These are phyloP conservation scores for Stenodera caucasica DNA, from an alignment of 2,888 invertebrate genomes.

Conservation along the genomic window DNA sequence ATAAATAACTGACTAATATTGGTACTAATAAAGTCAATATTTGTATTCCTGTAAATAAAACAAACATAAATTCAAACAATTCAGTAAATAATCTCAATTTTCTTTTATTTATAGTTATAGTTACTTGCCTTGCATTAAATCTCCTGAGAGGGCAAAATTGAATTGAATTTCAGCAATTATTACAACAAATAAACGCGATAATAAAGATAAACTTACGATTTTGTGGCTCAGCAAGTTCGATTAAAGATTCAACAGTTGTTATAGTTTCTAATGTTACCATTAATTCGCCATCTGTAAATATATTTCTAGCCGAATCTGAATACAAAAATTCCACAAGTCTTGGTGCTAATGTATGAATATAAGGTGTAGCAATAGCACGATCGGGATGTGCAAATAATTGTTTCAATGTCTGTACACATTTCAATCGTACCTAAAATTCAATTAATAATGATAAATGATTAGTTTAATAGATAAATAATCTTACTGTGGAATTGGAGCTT, in stretches of 20 bases:
- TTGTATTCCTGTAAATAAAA: slow-evolving; percentile 72
- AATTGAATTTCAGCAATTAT: slow-evolving; percentile 2
- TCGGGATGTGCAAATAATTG: slow-evolving; percentile 77
- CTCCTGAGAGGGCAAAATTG: slow-evolving; percentile 53
- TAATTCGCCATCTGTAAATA: slow-evolving; percentile 69
- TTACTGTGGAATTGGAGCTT: slow-evolving; percentile 63
- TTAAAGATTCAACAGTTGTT: slow-evolving; percentile 72
- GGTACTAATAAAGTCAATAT: slow-evolving; percentile 89
- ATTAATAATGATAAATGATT: slow-evolving; percentile 6
- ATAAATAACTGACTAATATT: slow-evolving; percentile 82
- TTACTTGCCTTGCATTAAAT: slow-evolving; percentile 62
- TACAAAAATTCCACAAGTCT: slow-evolving; percentile 76
- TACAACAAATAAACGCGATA: slow-evolving; percentile 7
- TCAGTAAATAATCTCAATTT: no score
- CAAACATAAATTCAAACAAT: no score
- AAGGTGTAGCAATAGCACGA: slow-evolving; percentile 71
- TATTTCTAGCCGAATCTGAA: slow-evolving; percentile 63
- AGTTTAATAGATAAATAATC: slow-evolving; percentile 30
- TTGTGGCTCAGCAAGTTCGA: slow-evolving; percentile 72
- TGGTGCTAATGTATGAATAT: slow-evolving; percentile 80
- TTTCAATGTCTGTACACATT: slow-evolving; percentile 77
- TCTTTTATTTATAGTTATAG: no score
- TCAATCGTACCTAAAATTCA: slow-evolving; percentile 65
- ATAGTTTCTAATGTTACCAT: slow-evolving; percentile 73
- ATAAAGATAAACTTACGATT: slow-evolving; percentile 66